phyloP scores from a whole-genome alignment of 30 jellyfish, hydroid and myxozoan species.

The Hydractinia echinata region DNA sequence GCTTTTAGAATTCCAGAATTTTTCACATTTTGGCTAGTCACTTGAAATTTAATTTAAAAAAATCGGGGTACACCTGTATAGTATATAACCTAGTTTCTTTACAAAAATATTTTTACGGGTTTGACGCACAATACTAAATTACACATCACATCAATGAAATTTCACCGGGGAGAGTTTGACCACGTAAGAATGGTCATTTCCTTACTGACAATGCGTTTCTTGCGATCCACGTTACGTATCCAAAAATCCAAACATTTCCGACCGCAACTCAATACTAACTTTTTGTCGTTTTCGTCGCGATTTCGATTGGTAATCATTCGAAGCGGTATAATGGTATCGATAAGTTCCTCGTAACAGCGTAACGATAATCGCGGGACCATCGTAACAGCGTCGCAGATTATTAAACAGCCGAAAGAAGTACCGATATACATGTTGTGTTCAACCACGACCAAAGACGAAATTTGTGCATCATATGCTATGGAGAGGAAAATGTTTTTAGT shows the following conservation, averaged over 20 bases:
- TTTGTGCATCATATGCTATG: conserved; percentile 78
- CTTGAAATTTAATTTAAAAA: too few species aligned
- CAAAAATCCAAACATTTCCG: conserved; percentile 68
- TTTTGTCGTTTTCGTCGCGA: conserved; percentile 42
- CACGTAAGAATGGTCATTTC: conserved; percentile 59
- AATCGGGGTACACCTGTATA: too few species aligned
- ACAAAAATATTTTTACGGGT: too few species aligned
- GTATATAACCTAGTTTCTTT: too few species aligned
- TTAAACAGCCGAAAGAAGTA: conserved; percentile 75
- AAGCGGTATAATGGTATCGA: conserved; percentile 69
- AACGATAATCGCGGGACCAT: conserved; percentile 39
- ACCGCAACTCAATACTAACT: conserved; percentile 69
- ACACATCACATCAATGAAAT: too few species aligned
- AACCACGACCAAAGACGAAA: conserved; percentile 63
- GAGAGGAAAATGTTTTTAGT: too few species aligned
- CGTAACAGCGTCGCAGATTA: conserved; percentile 70
- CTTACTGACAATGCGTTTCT: conserved; percentile 32
- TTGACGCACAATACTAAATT: too few species aligned
- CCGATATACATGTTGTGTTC: conserved; percentile 84
- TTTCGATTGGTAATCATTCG: conserved; percentile 59
- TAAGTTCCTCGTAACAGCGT: conserved; percentile 75
- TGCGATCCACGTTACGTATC: conserved; percentile 46
- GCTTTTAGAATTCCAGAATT: too few species aligned
- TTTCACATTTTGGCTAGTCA: too few species aligned
- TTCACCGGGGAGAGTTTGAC: not conserved